These are phyloP conservation scores for Branchinecta sandiegonensis DNA, from an alignment of 2,888 invertebrate species.

Conservation along the genomic window DNA sequence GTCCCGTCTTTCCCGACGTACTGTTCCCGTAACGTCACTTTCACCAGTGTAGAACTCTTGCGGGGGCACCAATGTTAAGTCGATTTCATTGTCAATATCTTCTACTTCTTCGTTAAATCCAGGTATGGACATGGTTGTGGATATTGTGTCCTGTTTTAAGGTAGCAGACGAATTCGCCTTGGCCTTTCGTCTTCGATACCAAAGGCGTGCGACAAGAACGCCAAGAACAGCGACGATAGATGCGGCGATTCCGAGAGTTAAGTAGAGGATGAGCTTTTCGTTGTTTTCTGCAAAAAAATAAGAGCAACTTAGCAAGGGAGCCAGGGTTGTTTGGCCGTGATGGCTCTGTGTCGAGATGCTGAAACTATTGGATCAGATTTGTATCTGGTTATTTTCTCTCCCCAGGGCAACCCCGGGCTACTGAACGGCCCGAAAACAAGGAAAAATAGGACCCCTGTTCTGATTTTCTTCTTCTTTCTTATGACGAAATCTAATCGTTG, in stretches of 20 bases:
- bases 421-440: too few relatives aligned
- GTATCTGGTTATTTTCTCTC: too few relatives aligned
- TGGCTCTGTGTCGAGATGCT: too few relatives aligned
- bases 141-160: conserved; percentile 31
- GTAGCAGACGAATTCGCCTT: conserved; percentile 31
- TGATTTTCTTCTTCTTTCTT: too few relatives aligned
- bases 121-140: conserved; percentile 48
- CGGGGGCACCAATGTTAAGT: conserved; percentile 53
- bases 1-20: not conserved
- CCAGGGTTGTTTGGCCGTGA: too few relatives aligned
- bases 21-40: not conserved
- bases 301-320: not conserved
- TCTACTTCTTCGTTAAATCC: conserved; percentile 75
- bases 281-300: conserved; percentile 46
- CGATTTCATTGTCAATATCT: conserved; percentile 65
- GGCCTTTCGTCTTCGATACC: conserved; percentile 49
- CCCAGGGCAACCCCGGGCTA: too few relatives aligned
- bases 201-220: conserved; percentile 52
- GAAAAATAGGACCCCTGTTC: too few relatives aligned
- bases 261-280: conserved; percentile 66
- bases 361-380: too few relatives aligned
- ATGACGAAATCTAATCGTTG: too few relatives aligned
- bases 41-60: conserved; percentile 27
- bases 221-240: conserved; percentile 55
- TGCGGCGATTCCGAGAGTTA: conserved; percentile 59